Base-by-base conservation (phyloP, 2,113 vertebrate species). In the Nyctereutes procyonoides region DNA sequence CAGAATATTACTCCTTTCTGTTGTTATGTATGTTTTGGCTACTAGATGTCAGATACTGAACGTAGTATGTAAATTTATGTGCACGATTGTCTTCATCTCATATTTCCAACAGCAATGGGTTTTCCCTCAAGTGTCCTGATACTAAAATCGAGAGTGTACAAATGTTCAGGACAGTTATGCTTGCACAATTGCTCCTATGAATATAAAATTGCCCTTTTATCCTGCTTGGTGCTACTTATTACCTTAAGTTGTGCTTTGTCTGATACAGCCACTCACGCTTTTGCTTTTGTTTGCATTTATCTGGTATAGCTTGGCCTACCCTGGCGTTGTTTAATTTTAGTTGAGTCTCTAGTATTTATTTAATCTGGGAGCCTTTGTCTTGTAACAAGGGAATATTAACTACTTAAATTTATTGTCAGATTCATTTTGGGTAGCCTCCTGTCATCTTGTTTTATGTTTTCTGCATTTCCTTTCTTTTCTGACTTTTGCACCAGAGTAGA, bases 191-290 rank as follows among this genome's bases (percentile, higher is more conserved):
- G 94, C 96, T 88, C 73, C 96, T 82, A 69, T 94, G 96, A 98
- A 96, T 98, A 97, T 97, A 81, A 97, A 98, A 98, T 95, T 94
- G 96, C 90, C 88, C 92, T 93, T 97, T 97, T 88, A 97, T 98
- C 38, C 77, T 95, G 38, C 74, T 84, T 92, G 92, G 84, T 0
- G 11, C 56, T 91, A 84, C 85, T 96, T 96, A 94, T 58, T 95
- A 94, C 90, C 84, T 96, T 96, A 90, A 95, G 83, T 69, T 92
- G 88, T 86, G 85, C 96, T 98, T 97, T 97, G 98, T 97, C 90
- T 96, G 90, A 77, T 81, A 80, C 4, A 97, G 92, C 89, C 88
- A 83, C 95, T 97, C 94, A 79, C 0, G 71, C 76, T 94, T 94
- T 80, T 94, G 77, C 97, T 97, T 97, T 98, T 96, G 95, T 97